Conservation (phyloP, 2,888 invertebrate genomes). For the Rugalucina vietnamica region DNA sequence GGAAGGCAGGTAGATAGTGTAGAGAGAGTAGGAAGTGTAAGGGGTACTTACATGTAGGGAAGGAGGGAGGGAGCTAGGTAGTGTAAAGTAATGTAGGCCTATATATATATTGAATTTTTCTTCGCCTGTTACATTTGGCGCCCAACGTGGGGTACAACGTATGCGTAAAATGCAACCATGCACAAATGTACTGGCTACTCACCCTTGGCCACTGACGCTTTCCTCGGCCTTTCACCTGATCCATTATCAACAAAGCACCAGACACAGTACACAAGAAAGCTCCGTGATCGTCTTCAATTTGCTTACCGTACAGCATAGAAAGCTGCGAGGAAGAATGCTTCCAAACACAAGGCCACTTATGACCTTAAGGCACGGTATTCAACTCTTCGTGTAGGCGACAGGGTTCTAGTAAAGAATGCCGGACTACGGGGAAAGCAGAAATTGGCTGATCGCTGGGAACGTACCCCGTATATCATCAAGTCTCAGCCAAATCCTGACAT, state of each 20-base stretch:
- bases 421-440: no score
- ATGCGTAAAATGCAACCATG: conserved; percentile 40
- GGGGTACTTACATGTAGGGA: no score
- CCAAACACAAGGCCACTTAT: conserved; percentile 9
- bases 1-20: no score
- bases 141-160: no score
- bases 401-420: conserved; percentile 26
- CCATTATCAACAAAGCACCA: background rate
- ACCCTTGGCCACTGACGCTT: conserved; percentile 37
- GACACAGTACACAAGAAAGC: conserved; percentile 14
- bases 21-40: no score
- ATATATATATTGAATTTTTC: no score
- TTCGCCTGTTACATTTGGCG: no score
- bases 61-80: no score
- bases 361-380: conserved; percentile 4
- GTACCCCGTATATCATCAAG: background rate
- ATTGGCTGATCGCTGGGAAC: conserved; percentile 25
- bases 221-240: background rate
- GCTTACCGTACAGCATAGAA: conserved; percentile 12
- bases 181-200: conserved; percentile 36
- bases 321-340: background rate
- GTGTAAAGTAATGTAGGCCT: no score
- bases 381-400: conserved; percentile 5
- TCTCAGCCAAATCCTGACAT: background rate
- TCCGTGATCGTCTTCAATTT: background rate